A percentile compares a stretch with the other conserved stretches of the same genome.
These are phyloP conservation scores for Hymenopus coronatus DNA, from an alignment of 2,888 invertebrate genomes.

Conservation along the genomic window DNA sequence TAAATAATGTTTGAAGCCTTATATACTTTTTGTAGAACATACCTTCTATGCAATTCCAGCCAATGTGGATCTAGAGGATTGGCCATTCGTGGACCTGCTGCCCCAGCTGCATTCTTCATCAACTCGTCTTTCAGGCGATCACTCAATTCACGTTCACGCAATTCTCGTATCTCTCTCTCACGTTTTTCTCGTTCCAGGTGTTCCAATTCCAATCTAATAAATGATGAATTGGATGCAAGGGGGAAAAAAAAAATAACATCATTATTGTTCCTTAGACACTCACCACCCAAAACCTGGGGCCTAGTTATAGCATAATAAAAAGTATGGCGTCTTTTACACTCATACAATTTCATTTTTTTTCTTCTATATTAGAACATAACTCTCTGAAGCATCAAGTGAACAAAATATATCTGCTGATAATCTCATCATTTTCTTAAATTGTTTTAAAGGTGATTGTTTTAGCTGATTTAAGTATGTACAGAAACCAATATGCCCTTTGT, in stretches of 20 bases:
- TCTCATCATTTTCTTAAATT: no score
- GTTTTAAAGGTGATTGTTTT: no score
- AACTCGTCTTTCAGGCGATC: conserved; percentile 87
- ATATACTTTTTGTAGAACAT: conserved; percentile 39
- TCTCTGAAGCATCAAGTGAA: no score
- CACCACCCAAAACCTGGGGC: neutral
- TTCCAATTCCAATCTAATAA: conserved; percentile 50
- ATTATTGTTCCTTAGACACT: neutral
- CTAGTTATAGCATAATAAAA: neutral
- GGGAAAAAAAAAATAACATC: neutral
- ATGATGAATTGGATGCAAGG: neutral
- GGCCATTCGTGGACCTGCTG: conserved; percentile 57
- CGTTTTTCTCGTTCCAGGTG: conserved; percentile 73
- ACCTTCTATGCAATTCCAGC: conserved; percentile 86
- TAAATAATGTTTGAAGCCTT: neutral
- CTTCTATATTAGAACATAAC: no score
- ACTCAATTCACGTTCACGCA: conserved; percentile 75
- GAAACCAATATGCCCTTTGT: no score
- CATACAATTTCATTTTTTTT: neutral
- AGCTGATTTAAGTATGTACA: no score
- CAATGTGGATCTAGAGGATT: conserved; percentile 54
- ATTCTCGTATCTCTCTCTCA: conserved; percentile 61
- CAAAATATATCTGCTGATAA: no score
- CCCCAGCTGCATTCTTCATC: conserved; percentile 63
- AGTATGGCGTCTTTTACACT: neutral